Base-by-base conservation (phyloP, 2,113 vertebrate species). In the Ramphastos sulfuratus region DNA sequence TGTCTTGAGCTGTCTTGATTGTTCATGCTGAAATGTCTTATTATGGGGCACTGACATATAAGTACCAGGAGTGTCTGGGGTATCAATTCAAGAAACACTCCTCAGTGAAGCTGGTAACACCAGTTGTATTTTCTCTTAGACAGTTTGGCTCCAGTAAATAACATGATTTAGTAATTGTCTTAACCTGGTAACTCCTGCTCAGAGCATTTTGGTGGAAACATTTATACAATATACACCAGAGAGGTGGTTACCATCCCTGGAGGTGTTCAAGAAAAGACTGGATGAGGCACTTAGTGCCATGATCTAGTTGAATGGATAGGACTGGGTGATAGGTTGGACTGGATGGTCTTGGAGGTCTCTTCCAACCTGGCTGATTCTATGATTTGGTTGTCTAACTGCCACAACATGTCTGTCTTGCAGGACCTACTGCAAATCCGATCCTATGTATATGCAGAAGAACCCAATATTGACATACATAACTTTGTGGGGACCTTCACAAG, bases 391-490 rank as follows among this genome's bases (percentile, higher is more conserved):
- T 30, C 66, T 88, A 58, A 60, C 50, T 55, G 44, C 24, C 24
- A 59, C 74, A 91, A 75, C 13, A 3, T 27, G 9, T 78, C 58
- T 70, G 21, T 67, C 37, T 8, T 55, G 4, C 10, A 99, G 99
- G 99, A 99, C 64, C 98, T 99, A 35, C 98, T 99, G 44, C 99
- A 99, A 88, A 99, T 98, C 79, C 97, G 99, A 52, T 99, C 99
- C 0, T 99, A 98, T 0, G 96, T 99, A 21, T 99, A 99, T 1
- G 99, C 99, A 1, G 99, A 99, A 42, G 99, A 99, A 23, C 99
- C 99, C 1, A 99, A 99, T 64, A 99, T 99, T 12, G 99, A 99
- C 82, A 99, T 99, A 71, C 99, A 99, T 94, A 99, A 99, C 97
- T 99, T 99, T 1, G 98, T 99, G 85, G 99, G 99, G 21, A 99